Evolutionary conservation across 2,113 vertebrate species (phyloP).

Genomic region (Xiphorhynchus elegans): DNA sequence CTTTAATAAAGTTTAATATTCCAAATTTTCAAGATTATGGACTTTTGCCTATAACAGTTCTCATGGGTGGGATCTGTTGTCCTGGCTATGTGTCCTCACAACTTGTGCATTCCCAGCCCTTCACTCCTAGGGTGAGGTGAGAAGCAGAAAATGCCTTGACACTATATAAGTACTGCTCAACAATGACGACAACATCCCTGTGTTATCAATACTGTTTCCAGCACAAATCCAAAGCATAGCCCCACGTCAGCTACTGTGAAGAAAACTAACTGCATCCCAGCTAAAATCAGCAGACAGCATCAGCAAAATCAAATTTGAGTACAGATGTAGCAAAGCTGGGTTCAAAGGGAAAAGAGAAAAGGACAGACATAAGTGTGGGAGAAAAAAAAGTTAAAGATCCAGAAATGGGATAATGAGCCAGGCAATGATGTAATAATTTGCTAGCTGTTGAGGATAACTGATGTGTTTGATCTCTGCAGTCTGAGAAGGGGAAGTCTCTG

Average conservation of each 20-base stretch:
- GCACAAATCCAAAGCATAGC: not conserved
- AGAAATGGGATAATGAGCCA: not conserved
- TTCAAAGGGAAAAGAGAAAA: not conserved
- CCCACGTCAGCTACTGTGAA: not conserved
- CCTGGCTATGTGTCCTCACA: not conserved
- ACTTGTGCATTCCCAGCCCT: not conserved
- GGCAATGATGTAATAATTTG: not conserved
- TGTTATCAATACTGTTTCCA: not conserved
- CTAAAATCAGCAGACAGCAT: not conserved
- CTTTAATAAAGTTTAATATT: too few species aligned
- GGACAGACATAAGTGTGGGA: not conserved
- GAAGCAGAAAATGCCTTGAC: not conserved
- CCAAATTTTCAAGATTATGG: too few species aligned
- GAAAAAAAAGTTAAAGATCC: not conserved
- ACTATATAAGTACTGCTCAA: not conserved
- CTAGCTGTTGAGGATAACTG: not conserved
- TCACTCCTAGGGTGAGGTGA: rapidly evolving
- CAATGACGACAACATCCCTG: not conserved
- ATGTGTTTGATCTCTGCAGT: not conserved
- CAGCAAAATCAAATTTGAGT: not conserved
- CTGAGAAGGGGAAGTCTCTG: not conserved
- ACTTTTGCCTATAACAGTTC: not conserved
- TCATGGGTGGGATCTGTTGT: not conserved
- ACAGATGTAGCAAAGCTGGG: not conserved
- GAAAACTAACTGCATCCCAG: not conserved